Conservation (phyloP, 2,113 vertebrate genomes). For the Micronycteris hirsuta region DNA sequence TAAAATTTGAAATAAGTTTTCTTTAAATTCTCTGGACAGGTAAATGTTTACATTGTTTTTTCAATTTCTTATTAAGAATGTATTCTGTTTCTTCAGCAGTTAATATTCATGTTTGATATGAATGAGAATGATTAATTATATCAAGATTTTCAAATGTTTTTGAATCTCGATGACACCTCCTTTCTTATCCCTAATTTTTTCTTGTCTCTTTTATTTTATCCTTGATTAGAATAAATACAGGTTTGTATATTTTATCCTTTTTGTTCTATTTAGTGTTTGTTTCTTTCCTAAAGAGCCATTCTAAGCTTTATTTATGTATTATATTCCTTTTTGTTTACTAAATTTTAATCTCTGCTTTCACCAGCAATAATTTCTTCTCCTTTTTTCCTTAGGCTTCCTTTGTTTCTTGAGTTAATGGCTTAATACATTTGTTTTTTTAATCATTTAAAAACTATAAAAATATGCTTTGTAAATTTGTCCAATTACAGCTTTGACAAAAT, state of each 20-base stretch:
- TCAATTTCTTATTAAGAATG: neutral
- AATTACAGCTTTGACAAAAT: slow-evolving; percentile 12
- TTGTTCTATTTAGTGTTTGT: slow-evolving; percentile 9
- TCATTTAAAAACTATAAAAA: slow-evolving; percentile 34
- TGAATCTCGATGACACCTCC: neutral
- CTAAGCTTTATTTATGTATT: slow-evolving; percentile 24
- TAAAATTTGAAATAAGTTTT: neutral
- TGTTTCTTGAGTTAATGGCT: slow-evolving; percentile 49
- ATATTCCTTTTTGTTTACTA: slow-evolving; percentile 41
- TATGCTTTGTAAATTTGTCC: neutral
- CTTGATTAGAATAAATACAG: slow-evolving; percentile 50
- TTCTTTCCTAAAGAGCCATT: neutral
- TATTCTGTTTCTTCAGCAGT: neutral
- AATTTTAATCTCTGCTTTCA: slow-evolving; percentile 59
- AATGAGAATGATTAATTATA: slow-evolving; percentile 29
- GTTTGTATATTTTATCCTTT: slow-evolving; percentile 38
- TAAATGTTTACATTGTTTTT: neutral
- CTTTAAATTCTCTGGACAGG: neutral
- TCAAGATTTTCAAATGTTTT: slow-evolving; percentile 42
- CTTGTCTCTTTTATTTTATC: slow-evolving; percentile 24
- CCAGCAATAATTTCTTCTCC: slow-evolving; percentile 12
- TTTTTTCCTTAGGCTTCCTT: slow-evolving; percentile 16
- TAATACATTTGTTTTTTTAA: slow-evolving; percentile 41
- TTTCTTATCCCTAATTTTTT: slow-evolving; percentile 42
- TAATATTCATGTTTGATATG: slow-evolving; percentile 13